Conservation (phyloP, 64 coral and sea anemone genomes). For the Dendronephthya gigantea region DNA sequence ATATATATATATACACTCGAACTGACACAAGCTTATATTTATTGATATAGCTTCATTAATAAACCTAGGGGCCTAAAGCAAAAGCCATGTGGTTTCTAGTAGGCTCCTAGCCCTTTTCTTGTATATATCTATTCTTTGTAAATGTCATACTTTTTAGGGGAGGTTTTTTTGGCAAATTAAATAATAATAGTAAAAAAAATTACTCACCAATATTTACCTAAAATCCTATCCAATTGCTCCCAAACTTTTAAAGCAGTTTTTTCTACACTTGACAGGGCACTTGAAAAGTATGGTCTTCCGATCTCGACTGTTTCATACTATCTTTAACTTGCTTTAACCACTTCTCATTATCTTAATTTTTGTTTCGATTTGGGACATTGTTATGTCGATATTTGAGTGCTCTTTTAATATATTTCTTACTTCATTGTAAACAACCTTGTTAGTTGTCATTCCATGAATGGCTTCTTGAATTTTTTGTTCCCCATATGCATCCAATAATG, state of each 20-base stretch:
- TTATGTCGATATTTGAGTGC: neutral
- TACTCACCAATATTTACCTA: neutral
- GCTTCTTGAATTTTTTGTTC: slow-evolving; percentile 24
- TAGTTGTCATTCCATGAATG: slow-evolving; percentile 13
- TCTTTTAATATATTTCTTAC: neutral
- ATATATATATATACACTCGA: too few relatives aligned
- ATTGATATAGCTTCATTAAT: too few relatives aligned
- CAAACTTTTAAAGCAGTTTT: slow-evolving; percentile 7
- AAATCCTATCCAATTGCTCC: neutral
- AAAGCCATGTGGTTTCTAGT: too few relatives aligned
- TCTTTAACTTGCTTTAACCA: slow-evolving; percentile 29
- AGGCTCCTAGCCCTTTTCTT: too few relatives aligned
- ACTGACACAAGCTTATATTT: too few relatives aligned
- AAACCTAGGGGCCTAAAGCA: too few relatives aligned
- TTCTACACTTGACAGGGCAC: slow-evolving; percentile 19
- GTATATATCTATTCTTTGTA: too few relatives aligned
- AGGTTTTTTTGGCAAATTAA: too few relatives aligned
- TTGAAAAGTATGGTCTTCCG: slow-evolving; percentile 28
- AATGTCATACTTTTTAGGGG: too few relatives aligned
- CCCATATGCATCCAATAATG: neutral
- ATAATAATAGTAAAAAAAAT: too few relatives aligned
- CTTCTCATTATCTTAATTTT: slow-evolving; percentile 27
- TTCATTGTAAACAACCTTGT: slow-evolving; percentile 20
- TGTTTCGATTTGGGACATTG: slow-evolving; percentile 26
- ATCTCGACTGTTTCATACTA: slow-evolving; percentile 24